Percentiles rank a stretch among this genome's conserved stretches.
These are phyloP conservation scores for Margarornis squamiger DNA, from an alignment of 2,797 vertebrate genomes.

Conservation along the genomic window DNA sequence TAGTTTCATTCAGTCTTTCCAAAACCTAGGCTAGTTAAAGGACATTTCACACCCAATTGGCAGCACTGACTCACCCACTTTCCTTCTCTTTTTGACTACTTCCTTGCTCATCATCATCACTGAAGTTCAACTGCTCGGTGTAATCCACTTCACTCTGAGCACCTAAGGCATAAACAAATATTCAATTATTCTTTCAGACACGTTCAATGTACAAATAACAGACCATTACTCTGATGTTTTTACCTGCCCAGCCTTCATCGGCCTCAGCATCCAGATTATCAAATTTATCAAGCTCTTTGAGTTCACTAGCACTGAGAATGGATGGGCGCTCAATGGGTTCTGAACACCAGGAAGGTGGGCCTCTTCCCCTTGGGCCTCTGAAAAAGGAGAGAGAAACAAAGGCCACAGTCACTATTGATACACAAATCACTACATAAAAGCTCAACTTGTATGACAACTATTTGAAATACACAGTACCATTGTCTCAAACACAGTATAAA, in stretches of 20 bases:
- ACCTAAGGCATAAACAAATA: slow-evolving; percentile 75
- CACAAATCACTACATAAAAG: background rate
- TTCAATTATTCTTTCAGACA: background rate
- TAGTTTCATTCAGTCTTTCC: background rate
- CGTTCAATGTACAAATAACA: background rate
- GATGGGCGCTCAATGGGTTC: slow-evolving; percentile 91
- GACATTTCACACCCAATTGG: background rate
- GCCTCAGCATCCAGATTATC: slow-evolving; percentile 95
- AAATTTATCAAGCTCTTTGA: slow-evolving; percentile 96
- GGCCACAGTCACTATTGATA: background rate
- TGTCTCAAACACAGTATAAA: background rate
- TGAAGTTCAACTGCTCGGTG: slow-evolving; percentile 98
- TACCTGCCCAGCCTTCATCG: slow-evolving; percentile 99
- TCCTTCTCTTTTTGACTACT: slow-evolving; percentile 88
- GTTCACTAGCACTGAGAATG: slow-evolving; percentile 93
- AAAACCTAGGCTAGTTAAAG: background rate
- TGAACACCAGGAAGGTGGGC: slow-evolving; percentile 87
- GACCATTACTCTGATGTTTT: slow-evolving; percentile 8
- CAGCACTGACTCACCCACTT: slow-evolving; percentile 80
- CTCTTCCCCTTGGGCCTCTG: slow-evolving; percentile 83
- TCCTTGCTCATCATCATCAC: slow-evolving; percentile 97
- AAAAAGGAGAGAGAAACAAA: background rate
- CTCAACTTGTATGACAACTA: background rate
- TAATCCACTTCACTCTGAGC: slow-evolving; percentile 99
- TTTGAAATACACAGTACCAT: background rate